These are phyloP conservation scores for Sussaba pulchella DNA, from an alignment of 2,888 invertebrate genomes.

Conservation along the genomic window DNA sequence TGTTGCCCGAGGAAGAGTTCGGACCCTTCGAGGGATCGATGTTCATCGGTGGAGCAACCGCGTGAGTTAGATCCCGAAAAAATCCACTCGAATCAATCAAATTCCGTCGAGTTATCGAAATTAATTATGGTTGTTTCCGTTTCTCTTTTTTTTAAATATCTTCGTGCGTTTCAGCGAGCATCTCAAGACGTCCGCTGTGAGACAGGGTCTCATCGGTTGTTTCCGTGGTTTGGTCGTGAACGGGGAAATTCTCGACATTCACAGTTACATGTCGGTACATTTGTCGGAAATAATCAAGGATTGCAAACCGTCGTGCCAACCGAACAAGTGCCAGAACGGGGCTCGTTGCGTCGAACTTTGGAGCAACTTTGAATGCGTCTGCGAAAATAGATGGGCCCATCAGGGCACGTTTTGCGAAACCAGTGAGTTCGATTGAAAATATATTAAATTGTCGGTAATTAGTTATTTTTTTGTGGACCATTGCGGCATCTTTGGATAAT, in stretches of 20 bases:
- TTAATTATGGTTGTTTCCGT: constrained; percentile 26
- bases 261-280: constrained; percentile 96
- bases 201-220: constrained; percentile 96
- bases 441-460: no score
- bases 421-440: constrained; percentile 88
- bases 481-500: no score
- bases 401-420: constrained; percentile 95
- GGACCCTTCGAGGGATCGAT: constrained; percentile 97
- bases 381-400: constrained; percentile 97
- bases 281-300: constrained; percentile 96
- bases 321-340: constrained; percentile 96
- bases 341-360: constrained; percentile 96
- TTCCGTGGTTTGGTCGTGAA: constrained; percentile 97
- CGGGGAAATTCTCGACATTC: constrained; percentile 95
- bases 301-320: constrained; percentile 97
- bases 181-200: constrained; percentile 92
- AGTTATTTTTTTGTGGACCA: no score
- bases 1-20: constrained; percentile 94
- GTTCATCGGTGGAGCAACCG: constrained; percentile 97
- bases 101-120: constrained; percentile 1
- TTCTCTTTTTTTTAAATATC: not conserved
- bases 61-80: constrained; percentile 89
- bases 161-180: constrained; percentile 89
- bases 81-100: not conserved
- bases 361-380: constrained; percentile 96